phyloP scores from a whole-genome alignment of 2,888 invertebrate species.

The Hypena proboscidalis region DNA sequence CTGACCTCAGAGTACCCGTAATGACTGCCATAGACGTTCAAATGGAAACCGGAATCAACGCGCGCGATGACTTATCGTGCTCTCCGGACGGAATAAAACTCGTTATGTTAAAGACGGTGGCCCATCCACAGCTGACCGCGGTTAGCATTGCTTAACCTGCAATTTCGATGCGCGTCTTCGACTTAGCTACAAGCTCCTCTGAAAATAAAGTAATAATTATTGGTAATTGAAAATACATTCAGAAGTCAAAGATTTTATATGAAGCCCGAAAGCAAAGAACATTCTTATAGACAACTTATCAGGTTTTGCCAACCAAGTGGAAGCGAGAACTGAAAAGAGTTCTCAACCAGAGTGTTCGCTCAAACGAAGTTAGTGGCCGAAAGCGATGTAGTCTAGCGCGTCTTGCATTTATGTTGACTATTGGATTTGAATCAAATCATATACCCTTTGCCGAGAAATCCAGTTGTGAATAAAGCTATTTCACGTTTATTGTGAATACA shows the following conservation, averaged over 20 bases:
- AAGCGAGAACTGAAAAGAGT: slow-evolving; percentile 63
- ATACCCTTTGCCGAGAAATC: slow-evolving; percentile 41
- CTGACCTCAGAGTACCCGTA: too few relatives aligned
- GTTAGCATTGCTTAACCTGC: too few relatives aligned
- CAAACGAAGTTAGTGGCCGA: slow-evolving; percentile 66
- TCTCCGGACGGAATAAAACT: too few relatives aligned
- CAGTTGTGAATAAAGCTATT: slow-evolving; percentile 27
- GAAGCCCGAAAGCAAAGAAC: slow-evolving; percentile 46
- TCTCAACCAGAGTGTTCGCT: slow-evolving; percentile 61
- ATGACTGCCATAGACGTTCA: too few relatives aligned
- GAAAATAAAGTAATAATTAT: slow-evolving; percentile 34
- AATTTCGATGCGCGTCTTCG: too few relatives aligned
- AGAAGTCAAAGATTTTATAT: slow-evolving; percentile 49
- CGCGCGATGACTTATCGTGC: too few relatives aligned
- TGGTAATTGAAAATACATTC: slow-evolving; percentile 37
- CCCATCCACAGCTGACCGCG: too few relatives aligned
- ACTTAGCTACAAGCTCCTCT: slow-evolving; percentile 13
- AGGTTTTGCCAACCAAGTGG: slow-evolving; percentile 56
- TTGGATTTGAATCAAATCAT: slow-evolving; percentile 65
- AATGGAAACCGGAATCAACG: too few relatives aligned
- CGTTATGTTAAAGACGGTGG: too few relatives aligned
- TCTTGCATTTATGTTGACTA: slow-evolving; percentile 63
- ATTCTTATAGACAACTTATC: slow-evolving; percentile 45
- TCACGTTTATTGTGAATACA: slow-evolving; percentile 29
- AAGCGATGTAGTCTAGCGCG: slow-evolving; percentile 55